Base-by-base conservation (phyloP, 1,140 invertebrate genomes). In the Psix sp. region DNA sequence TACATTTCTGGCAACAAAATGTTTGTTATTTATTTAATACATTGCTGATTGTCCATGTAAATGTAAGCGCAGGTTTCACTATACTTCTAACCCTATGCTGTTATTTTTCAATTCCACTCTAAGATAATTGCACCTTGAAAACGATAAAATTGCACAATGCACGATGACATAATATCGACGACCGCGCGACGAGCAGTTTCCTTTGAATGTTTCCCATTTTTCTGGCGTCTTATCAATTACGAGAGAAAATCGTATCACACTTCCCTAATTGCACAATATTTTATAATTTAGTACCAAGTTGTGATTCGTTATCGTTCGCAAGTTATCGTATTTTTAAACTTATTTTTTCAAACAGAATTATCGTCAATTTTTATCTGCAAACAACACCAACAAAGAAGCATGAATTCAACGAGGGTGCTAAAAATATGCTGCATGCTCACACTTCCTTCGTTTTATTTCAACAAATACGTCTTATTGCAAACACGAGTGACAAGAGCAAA, bases 201-300 rank as follows among this genome's bases (percentile, higher is more conserved):
- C n/a, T n/a, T n/a, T n/a, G n/a, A n/a, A n/a, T n/a, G n/a, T n/a
- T n/a, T n/a, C 29, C 10, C 16, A 51, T 33, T 51, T 51, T 49
- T 33, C 33, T 16, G 5, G 2, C 4, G 7, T 29, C 29, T 54
- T 65, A 54, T 52, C 48, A 46, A 43, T 51, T 46, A 65, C 20
- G 17, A 62, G 15, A 70, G 48, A 46, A 70, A 60, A 70, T 56
- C 36, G 42, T 66, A 66, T 57, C 62, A 49, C 17, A 43, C 62
- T 66, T 66, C 62, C 62, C 43, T 42, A 66, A 66, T 66, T 66
- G 62, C 49, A 66, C 51, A 66, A 66, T 56, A 66, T 11, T 56
- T 48, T 56, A 45, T 35, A 46, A 48, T 54, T n/a, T n/a, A n/a
- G n/a, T 57, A 21, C 18, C 9, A 35, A 13, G 14, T 11, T 9